A percentile compares a stretch with the other conserved stretches of the same genome.
These are phyloP conservation scores for Zosterops borbonicus DNA, from an alignment of 2,113 vertebrate species.

Conservation along the genomic window DNA sequence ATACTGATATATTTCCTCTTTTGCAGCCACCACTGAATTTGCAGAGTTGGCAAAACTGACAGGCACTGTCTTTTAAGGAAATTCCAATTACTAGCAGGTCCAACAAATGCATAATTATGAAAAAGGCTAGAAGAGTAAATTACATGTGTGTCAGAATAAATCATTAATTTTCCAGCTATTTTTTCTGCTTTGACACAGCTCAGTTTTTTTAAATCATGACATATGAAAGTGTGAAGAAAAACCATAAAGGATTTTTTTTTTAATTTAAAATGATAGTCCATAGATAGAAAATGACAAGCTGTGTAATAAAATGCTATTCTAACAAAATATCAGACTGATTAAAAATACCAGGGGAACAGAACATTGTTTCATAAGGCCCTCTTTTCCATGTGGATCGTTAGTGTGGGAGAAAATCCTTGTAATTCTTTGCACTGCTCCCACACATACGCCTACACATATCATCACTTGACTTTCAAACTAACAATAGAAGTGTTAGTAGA, in stretches of 20 bases:
- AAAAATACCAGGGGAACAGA: conserved; percentile 70
- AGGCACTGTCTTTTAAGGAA: conserved; percentile 10
- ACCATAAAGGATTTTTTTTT: not conserved
- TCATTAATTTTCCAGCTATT: conserved; percentile 10
- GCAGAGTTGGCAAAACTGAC: conserved; percentile 5
- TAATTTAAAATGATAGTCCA: conserved; percentile 4
- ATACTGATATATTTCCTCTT: not conserved
- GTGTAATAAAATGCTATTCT: conserved; percentile 65
- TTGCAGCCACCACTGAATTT: conserved; percentile 13
- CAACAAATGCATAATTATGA: conserved; percentile 43
- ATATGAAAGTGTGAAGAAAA: conserved; percentile 22
- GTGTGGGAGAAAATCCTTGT: conserved; percentile 77
- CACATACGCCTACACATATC: conserved; percentile 76
- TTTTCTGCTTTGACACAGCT: conserved; percentile 45
- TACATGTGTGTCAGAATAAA: conserved; percentile 47
- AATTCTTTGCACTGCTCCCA: conserved; percentile 79
- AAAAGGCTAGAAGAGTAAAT: conserved; percentile 20
- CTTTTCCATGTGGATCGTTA: conserved; percentile 70
- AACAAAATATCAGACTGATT: conserved; percentile 70
- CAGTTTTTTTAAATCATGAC: not conserved
- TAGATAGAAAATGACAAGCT: conserved; percentile 41
- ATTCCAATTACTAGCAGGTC: conserved; percentile 18
- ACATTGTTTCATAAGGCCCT: conserved; percentile 70
- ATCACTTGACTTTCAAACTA: conserved; percentile 79
- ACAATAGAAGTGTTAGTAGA: conserved; percentile 79